Conservation (phyloP, 2,888 invertebrate species). For the Phrixothrix hirtus region DNA sequence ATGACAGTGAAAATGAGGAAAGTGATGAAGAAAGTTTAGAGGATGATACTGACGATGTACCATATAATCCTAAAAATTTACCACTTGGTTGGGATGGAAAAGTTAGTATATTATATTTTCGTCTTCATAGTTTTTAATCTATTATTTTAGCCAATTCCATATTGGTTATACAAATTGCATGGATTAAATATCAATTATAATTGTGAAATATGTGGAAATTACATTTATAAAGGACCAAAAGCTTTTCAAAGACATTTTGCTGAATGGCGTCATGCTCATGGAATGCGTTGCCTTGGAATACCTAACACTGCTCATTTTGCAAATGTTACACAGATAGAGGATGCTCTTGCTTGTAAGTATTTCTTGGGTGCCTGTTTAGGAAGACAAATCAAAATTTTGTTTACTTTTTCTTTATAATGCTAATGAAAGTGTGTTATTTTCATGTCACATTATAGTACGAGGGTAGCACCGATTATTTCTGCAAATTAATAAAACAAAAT, state of each 20-base stretch:
- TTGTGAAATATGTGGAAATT: slow-evolving; percentile 99
- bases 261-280: slow-evolving; percentile 86
- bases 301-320: slow-evolving; percentile 99
- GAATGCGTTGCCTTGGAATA: slow-evolving; percentile 98
- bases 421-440: no score
- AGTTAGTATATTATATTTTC: slow-evolving; percentile 52
- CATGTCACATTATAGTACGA: slow-evolving; percentile 7
- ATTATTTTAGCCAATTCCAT: slow-evolving; percentile 72
- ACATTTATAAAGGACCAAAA: slow-evolving; percentile 97
- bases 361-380: no score
- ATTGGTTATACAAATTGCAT: slow-evolving; percentile 98
- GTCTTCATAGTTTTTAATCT: background rate
- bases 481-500: no score
- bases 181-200: slow-evolving; percentile 98
- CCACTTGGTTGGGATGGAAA: slow-evolving; percentile 99
- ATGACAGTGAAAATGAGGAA: slow-evolving; percentile 89
- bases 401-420: no score
- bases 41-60: slow-evolving; percentile 91
- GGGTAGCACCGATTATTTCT: no score
- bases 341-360: slow-evolving; percentile 87
- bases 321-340: slow-evolving; percentile 98
- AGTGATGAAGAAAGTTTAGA: slow-evolving; percentile 81
- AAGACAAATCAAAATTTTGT: no score
- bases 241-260: slow-evolving; percentile 99
- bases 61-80: slow-evolving; percentile 99